phyloP scores from a whole-genome alignment of 2,888 invertebrate genomes.

The Drosophila hamatofila region DNA sequence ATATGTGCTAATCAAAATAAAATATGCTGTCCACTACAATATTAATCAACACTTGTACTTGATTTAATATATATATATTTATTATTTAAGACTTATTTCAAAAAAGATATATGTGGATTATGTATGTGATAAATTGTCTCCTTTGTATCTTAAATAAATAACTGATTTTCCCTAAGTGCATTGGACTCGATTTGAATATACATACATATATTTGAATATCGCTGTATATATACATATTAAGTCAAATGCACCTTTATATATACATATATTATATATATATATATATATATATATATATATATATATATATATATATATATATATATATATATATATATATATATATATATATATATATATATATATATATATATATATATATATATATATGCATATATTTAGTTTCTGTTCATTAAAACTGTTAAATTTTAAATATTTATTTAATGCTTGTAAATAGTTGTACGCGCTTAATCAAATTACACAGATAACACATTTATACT shows the following conservation, averaged over 20 bases:
- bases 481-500: conserved; percentile 9
- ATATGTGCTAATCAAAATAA: not conserved
- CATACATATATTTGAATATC: not conserved
- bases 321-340: conserved; percentile 5
- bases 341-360: conserved; percentile 1
- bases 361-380: not conserved
- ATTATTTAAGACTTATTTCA: conserved; percentile 52
- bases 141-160: conserved; percentile 32
- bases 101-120: conserved; percentile 43
- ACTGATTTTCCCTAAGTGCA: conserved; percentile 18
- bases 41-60: not conserved
- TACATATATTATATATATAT: not conserved
- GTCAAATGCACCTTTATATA: not conserved
- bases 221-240: not conserved
- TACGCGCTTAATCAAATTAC: not conserved
- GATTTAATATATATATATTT: conserved; percentile 45
- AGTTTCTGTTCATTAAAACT: conserved; percentile 1
- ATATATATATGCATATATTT: not conserved
- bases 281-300: not conserved
- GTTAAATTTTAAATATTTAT: not conserved
- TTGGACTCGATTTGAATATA: not conserved
- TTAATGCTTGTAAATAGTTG: conserved; percentile 6
- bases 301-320: not conserved
- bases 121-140: conserved; percentile 39
- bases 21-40: not conserved